Base-by-base conservation (phyloP, 2,113 vertebrate genomes). In the Scomber colias region DNA sequence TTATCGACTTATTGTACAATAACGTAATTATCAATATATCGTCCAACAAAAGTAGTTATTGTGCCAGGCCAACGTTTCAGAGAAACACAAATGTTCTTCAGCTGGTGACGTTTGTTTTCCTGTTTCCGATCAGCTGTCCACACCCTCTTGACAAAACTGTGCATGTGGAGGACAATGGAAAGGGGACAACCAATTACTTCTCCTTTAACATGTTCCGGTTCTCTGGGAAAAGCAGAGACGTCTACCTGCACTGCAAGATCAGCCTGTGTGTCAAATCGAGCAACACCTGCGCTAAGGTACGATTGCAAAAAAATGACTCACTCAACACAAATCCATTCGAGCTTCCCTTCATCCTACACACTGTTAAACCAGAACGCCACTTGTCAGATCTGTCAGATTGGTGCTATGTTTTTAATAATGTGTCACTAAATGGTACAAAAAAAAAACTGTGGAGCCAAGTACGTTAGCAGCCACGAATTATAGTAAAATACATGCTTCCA, bases 241-340 rank as follows among this genome's bases (percentile, higher is more conserved):
- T 86, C 46, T 82, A 74, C 69, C n/a, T 86, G 60, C 84, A 86
- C 53, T 86, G 84, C 68, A 59, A 14, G 69, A 1, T 78, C 2
- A 19, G 56, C 53, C 70, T 86, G 40, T 82, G 84, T 31, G 27
- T 64, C n/a, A 69, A 3, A 11, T 1, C 66, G 10, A 19, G n/a
- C 16, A 5, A 19, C 4, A 12, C 35, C 10, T 86, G 84, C 57
- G 75, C 27, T 7, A 75, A 35, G 65, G 84, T 86, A 78, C 16
- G 48, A 9, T 14, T 16, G 5, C 35, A 40, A 9, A 40, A 40
- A 40, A 40, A 40, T 7, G 21, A 40, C 35, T 27, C 24, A 27
- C 24, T 27, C 7, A 40, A 40, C 35, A 40, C 35, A 27, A 27
- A 27, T 27, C 24, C 7, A 40, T 40, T 9, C 35, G 8, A 40